Conservation (phyloP, 2,113 vertebrate genomes). For the Athene cunicularia region DNA sequence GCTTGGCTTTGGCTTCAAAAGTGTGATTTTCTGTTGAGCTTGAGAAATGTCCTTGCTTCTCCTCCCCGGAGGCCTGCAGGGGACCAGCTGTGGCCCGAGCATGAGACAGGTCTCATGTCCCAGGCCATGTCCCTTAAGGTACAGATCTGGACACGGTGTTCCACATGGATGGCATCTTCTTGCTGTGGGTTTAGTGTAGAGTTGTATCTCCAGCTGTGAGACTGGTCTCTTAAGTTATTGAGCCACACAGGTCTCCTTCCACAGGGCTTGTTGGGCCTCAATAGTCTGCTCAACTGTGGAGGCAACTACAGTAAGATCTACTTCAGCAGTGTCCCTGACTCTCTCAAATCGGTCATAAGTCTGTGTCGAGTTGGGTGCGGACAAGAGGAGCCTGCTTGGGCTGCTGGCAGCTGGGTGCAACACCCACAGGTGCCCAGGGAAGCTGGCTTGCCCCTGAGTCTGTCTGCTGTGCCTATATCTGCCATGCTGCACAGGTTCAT, state of each 20-base stretch:
- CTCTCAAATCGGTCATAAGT: accelerated
- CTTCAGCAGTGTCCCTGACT: not conserved
- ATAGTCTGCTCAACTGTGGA: not conserved
- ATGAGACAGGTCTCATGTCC: not conserved
- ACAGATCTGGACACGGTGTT: accelerated
- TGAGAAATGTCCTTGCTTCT: not conserved
- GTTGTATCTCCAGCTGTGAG: not conserved
- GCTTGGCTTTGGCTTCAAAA: not conserved
- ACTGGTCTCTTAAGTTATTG: not conserved
- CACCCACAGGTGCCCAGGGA: not conserved
- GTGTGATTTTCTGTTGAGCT: not conserved
- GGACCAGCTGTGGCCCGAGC: not conserved
- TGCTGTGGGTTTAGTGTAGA: not conserved
- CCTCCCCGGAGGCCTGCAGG: not conserved
- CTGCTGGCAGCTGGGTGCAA: not conserved
- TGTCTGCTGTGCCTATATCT: not conserved
- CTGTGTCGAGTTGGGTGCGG: accelerated
- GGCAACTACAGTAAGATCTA: accelerated
- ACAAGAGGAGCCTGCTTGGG: not conserved
- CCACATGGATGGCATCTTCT: not conserved
- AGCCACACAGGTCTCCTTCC: not conserved
- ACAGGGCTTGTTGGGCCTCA: not conserved
- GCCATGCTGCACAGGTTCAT: not conserved
- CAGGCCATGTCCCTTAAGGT: not conserved
- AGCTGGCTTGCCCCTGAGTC: accelerated